Base-by-base conservation (phyloP, 2,888 invertebrate species). In the Isotomurus palustris region DNA sequence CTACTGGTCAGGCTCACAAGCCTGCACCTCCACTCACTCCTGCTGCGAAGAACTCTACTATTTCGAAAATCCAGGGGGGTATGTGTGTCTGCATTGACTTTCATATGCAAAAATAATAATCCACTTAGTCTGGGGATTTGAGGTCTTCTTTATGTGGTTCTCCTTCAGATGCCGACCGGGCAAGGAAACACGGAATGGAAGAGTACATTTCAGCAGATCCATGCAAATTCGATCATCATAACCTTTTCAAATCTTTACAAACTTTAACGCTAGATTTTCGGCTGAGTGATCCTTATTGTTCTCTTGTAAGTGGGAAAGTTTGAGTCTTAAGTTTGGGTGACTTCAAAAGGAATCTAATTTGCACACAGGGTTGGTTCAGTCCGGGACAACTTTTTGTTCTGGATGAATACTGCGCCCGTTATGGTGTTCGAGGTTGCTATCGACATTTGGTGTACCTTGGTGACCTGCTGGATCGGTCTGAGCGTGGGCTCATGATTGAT, bases 191-290 rank as follows among this genome's bases (percentile, higher is more conserved):
- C 75, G 97, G 99, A 44, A 93, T 99, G 91, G 99, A 99, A 75
- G 97, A 99, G 78, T 96, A 91, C 76, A 97, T 99, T 71, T 92
- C 93, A 73, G 95, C 96, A n/a, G 96, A 99, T 79, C 96, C 97
- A 1, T 94, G 95, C 76, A 89, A 88, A 77, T 95, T 91, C 77
- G 93, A 95, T 74, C 99, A 99, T 75, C 92, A 94, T 60, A 84
- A 86, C 66, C 79, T 96, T 56, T 99, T 99, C 79, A 88, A 87
- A 75, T 83, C 86, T 64, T 81, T 99, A 53, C 99, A 99, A 78
- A 90, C 89, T 54, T 80, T 91, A 61, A 92, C 96, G 1, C 80
- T 99, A 71, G 95, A 96, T 75, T 97, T 92, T 78, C 84, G 99
- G 72, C 83, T 99, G 63, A 91, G 88, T 75, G 99, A 99, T 79